Conservation (phyloP, 92 coral and sea anemone genomes). For the Bergia sp. region DNA sequence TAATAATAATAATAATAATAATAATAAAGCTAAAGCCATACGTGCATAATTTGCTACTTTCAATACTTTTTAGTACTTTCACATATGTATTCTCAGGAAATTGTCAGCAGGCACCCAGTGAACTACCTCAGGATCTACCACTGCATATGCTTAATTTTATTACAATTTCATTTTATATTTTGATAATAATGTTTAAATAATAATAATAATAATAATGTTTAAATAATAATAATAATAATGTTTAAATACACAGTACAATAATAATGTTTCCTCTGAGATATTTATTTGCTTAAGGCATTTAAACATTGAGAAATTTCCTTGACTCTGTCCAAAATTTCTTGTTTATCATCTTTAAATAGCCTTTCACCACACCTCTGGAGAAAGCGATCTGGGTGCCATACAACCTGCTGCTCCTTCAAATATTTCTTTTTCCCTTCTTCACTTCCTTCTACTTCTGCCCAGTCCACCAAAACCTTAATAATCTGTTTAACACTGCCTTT, state of each 20-base stretch:
- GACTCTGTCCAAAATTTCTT: conserved; percentile 72
- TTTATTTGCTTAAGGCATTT: conserved; percentile 56
- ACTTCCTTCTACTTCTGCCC: conserved; percentile 57
- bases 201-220: too few species aligned
- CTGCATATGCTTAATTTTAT: too few species aligned
- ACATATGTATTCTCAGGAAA: too few species aligned
- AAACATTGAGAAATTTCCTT: conserved; percentile 86
- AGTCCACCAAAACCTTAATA: conserved; percentile 60
- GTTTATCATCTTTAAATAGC: conserved; percentile 62
- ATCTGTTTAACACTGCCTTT: conserved; percentile 65
- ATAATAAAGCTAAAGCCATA: too few species aligned
- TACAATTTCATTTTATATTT: background rate
- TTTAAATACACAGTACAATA: background rate
- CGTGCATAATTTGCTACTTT: too few species aligned
- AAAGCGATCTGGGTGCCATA: conserved; percentile 98
- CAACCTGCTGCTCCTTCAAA: conserved; percentile 82
- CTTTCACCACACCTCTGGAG: conserved; percentile 82
- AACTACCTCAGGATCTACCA: too few species aligned
- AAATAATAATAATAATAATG: too few species aligned
- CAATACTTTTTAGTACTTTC: too few species aligned
- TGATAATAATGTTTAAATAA: too few species aligned
- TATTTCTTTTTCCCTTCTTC: conserved; percentile 64
- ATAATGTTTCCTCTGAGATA: too few species aligned
- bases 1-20: too few species aligned
- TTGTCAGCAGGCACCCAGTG: too few species aligned